Evolutionary conservation across 2,797 vertebrate genomes (phyloP), one percentile per base, ranked within the genome.

Genomic region (Leptoclinus maculatus): DNA sequence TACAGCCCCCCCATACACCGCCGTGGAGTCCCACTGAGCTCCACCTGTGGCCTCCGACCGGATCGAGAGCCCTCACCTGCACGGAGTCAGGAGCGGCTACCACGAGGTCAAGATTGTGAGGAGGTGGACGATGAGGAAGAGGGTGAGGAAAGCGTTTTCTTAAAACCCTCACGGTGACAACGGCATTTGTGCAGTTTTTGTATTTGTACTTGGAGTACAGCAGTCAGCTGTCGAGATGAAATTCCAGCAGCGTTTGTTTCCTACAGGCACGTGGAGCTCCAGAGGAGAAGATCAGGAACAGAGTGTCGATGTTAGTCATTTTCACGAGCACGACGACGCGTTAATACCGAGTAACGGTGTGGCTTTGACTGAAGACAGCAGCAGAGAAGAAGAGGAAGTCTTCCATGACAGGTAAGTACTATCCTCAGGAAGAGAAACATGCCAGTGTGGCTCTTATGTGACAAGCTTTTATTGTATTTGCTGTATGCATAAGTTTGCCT

Each of bases 321-420:
- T 73, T 43, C 29, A 84, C 39, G 86, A 83, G 59, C 71, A 29
- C 21, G 57, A 53, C 0, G 58, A 63, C 65, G 34, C 32, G 1
- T 32, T 80, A 29, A 58, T 25, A 7, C 27, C 69, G 70, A 71
- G 39, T 9, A 21, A 75, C 47, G 29, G 17, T 6, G 21, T 3
- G 13, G 45, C 49, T 8, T 29, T 41, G 36, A 74, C 41, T 45
- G 79, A 87, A 36, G 68, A 78, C 34, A 14, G 43, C n/a, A 49
- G 32, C 53, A 74, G 32, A 57, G 74, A 69, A 21, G 67, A 82
- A 43, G 78, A 86, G 16, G 1, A 58, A 8, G n/a, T 45, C 43
- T 32, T 57, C 5, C 23, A 60, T 3, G 94, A 96, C 68, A 93
- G 94, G 95, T 95, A 68, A n/a, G 58, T 38, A 47, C n/a, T 43